Base-by-base conservation (phyloP, 2,797 vertebrate genomes). In the Coendou prehensilis region DNA sequence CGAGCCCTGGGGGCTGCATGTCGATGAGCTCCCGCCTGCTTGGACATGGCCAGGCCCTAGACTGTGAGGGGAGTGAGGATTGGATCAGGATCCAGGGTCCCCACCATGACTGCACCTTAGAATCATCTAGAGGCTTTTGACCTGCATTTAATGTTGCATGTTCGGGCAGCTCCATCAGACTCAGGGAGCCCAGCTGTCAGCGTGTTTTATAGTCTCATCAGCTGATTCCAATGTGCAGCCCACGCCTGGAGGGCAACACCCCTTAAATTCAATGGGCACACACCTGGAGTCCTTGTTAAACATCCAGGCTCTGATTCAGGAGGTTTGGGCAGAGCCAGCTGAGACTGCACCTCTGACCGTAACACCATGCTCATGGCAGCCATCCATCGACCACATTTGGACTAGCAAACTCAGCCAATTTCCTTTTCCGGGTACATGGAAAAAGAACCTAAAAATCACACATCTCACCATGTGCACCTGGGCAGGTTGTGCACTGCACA, bases 291-390 rank as follows among this genome's bases (percentile, higher is more conserved):
- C 41, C 78, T 15, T 33, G 45, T 5, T 52, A n/a, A 37, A 23
- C 22, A 7, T 20, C 8, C 61, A 79, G 69, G 61, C 5, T 11
- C 71, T 20, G 47, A 73, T 11, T 14, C 9, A 3, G 52, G 6
- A 22, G 9, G 6, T 26, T 30, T 61, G 63, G 54, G 45, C 20
- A n/a, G 69, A 84, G 14, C 33, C 23, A 28, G 23, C 64, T 4
- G 15, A 15, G 15, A 13, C 85, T 8, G 15, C 17, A 4, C 10
- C 50, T 54, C 28, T 15, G 17, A 54, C 10, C 23, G 23, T 61
- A 11, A 15, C 5, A 9, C 28, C 9, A 8, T 13, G 10, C 0
- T 1, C 6, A 5, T 5, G 11, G 11, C 14, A n/a, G 59, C 11
- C n/a, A 17, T 20, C 9, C 33, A 0, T 9, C 20, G n/a, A 22